Percentiles rank a stretch among this genome's conserved stretches.
Evolutionary conservation across 2,797 vertebrate species (phyloP).

Genomic region (Petrocephalus sullivani): DNA sequence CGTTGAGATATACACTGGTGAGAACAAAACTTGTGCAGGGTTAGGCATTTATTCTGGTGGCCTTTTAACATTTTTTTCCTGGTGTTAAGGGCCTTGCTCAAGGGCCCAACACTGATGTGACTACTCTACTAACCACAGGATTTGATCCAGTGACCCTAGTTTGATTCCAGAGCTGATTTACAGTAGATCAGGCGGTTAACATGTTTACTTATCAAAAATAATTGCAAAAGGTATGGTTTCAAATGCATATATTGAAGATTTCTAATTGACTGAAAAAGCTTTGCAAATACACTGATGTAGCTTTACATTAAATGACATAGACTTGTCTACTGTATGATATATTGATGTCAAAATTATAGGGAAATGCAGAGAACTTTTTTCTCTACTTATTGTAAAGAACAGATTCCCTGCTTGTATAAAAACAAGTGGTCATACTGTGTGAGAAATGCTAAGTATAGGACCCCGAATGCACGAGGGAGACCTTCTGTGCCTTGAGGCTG

Average conservation of each 20-base stretch:
- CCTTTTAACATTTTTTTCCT: not conserved
- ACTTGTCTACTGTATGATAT: not conserved
- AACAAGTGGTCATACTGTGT: not conserved
- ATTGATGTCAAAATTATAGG: not conserved
- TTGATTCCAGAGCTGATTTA: not conserved
- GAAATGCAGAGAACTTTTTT: not conserved
- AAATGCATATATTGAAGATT: not conserved
- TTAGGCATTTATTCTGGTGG: not conserved
- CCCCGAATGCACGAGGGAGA: not conserved
- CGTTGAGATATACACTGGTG: not conserved
- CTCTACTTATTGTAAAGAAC: not conserved
- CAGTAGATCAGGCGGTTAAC: not conserved
- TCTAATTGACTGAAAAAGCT: not conserved
- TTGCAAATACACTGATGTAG: not conserved
- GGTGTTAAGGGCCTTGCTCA: not conserved
- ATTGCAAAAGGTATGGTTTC: not conserved
- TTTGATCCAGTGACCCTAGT: not conserved
- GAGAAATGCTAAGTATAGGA: constrained; percentile 8
- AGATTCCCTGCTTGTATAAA: not conserved
- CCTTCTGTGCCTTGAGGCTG: constrained; percentile 1
- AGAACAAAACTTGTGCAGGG: not conserved
- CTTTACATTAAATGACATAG: not conserved
- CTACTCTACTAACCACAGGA: not conserved
- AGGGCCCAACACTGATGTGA: not conserved
- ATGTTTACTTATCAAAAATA: not conserved